Percentiles rank a stretch among this genome's conserved stretches.
These are phyloP conservation scores for Anticlea derivata DNA, from an alignment of 2,888 invertebrate species.

Conservation along the genomic window DNA sequence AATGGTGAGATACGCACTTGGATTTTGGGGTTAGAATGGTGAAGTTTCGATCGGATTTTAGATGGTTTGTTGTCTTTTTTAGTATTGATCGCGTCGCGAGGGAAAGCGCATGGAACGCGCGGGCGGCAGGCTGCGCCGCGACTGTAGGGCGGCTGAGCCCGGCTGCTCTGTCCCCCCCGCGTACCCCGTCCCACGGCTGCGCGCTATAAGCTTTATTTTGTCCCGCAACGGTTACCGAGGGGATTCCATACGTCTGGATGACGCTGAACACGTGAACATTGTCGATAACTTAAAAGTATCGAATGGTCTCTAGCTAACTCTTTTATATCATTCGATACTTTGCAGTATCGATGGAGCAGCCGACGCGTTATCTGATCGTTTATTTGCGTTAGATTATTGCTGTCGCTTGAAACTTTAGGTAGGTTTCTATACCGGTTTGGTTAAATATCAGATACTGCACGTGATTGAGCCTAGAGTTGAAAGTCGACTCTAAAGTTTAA, in stretches of 20 bases:
- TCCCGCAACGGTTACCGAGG: conserved; percentile 57
- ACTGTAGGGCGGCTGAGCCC: conserved; percentile 61
- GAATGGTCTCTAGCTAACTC: not conserved
- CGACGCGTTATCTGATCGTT: conserved; percentile 5
- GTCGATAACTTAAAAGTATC: conserved; percentile 47
- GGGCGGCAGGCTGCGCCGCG: conserved; percentile 78
- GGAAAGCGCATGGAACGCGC: conserved; percentile 62
- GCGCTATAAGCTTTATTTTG: conserved; percentile 61
- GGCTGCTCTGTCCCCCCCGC: conserved; percentile 40
- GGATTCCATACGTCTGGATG: conserved; percentile 46
- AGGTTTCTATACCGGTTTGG: too few species aligned
- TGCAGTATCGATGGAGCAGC: too few species aligned
- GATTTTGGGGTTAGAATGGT: conserved; percentile 15
- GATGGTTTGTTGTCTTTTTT: conserved; percentile 42
- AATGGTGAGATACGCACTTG: conserved; percentile 42
- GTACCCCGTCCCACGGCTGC: conserved; percentile 57
- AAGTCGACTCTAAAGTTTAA: too few species aligned
- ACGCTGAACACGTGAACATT: conserved; percentile 55
- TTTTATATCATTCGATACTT: too few species aligned
- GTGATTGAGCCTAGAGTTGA: too few species aligned
- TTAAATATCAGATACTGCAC: too few species aligned
- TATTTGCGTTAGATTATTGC: not conserved
- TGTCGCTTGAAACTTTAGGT: not conserved
- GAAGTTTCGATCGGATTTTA: conserved; percentile 39
- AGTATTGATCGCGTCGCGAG: conserved; percentile 68